These are phyloP conservation scores for Drosophila dives DNA, from an alignment of 2,888 invertebrate species.

Conservation along the genomic window DNA sequence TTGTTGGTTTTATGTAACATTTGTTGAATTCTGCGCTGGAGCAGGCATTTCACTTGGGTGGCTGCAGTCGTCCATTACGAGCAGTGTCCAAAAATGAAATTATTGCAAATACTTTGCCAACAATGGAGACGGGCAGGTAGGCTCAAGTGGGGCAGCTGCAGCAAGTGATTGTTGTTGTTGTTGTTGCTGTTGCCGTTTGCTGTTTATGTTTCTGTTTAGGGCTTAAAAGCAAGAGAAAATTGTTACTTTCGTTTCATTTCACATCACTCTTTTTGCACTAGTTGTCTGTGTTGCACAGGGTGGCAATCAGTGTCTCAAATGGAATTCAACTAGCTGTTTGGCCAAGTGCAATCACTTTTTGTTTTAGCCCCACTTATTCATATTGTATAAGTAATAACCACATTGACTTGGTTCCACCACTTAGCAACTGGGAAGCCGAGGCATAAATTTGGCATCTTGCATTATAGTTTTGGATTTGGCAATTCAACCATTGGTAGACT, in stretches of 20 bases:
- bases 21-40: constrained; percentile 68
- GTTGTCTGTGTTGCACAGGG: constrained; percentile 27
- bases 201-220: constrained; percentile 35
- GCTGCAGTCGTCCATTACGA: constrained; percentile 65
- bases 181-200: no score
- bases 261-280: constrained; percentile 49
- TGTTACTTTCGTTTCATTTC: constrained; percentile 75
- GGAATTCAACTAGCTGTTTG: constrained; percentile 9
- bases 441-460: constrained; percentile 10
- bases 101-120: constrained; percentile 64
- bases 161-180: constrained; percentile 10
- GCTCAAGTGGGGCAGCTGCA: constrained; percentile 40
- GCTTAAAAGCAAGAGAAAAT: constrained; percentile 27
- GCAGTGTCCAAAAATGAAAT: constrained; percentile 72
- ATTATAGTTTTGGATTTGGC: constrained; percentile 38
- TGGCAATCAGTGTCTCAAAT: constrained; percentile 36
- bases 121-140: constrained; percentile 14
- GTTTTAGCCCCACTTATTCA: constrained; percentile 2
- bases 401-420: constrained; percentile 44
- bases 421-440: constrained; percentile 44
- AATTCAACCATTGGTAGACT: constrained; percentile 11
- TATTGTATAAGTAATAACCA: constrained; percentile 57
- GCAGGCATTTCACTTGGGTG: constrained; percentile 65
- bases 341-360: constrained; percentile 48
- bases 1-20: constrained; percentile 59